Conservation (phyloP, 2,113 vertebrate species). For the Piprites chloris region DNA sequence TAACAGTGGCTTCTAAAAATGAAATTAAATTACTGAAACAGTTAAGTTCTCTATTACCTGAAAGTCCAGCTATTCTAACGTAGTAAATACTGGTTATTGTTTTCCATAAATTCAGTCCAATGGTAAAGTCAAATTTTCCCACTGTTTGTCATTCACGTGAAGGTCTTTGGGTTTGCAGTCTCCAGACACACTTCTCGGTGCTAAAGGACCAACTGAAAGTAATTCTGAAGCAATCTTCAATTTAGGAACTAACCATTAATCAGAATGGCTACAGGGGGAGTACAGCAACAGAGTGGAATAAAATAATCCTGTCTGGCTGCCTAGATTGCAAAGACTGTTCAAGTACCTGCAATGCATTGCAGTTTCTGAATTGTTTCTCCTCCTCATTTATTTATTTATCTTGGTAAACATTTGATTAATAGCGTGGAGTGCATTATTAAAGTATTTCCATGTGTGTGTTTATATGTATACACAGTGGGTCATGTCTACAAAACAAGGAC, state of each 20-base stretch:
- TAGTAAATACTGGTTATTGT: background rate
- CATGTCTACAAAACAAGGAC: background rate
- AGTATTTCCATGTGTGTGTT: accelerated
- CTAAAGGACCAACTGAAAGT: background rate
- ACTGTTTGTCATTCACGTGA: background rate
- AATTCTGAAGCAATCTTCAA: background rate
- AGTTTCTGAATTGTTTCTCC: background rate
- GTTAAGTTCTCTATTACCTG: background rate
- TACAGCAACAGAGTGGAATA: background rate
- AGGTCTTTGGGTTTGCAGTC: background rate
- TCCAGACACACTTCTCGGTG: background rate
- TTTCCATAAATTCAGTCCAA: background rate
- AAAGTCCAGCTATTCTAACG: background rate
- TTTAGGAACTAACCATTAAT: background rate
- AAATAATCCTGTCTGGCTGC: background rate
- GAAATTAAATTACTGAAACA: background rate
- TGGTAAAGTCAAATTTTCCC: background rate
- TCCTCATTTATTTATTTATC: background rate
- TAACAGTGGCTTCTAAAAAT: background rate
- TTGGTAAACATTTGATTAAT: background rate
- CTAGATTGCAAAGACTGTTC: background rate
- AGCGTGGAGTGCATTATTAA: background rate
- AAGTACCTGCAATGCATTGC: background rate
- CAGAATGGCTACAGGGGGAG: background rate
- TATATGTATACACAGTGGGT: accelerated